Evolutionary conservation across 1,140 invertebrate genomes (phyloP), one percentile per base, ranked within the genome.

Genomic region (Caenorhabditis brenneri): DNA sequence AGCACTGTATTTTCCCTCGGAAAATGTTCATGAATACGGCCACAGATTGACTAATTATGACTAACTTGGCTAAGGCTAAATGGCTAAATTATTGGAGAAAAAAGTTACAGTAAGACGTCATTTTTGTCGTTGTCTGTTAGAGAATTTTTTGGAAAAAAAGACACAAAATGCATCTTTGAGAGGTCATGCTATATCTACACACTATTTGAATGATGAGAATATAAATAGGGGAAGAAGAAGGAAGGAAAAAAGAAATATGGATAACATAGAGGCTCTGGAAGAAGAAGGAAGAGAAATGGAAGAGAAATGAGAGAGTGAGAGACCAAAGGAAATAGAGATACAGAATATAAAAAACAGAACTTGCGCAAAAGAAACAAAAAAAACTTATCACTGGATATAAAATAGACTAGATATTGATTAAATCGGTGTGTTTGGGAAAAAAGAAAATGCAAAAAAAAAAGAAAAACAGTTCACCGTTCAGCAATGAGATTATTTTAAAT

Each of bases 61-160:
- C 65, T 74, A 74, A 74, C 33, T 65, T 65, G 58, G 31, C 58
- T 65, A 65, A 74, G 42, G 36, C 65, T 74, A 74, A 60, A 65
- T 42, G 65, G n/a, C 65, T 74, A 74, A 74, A 46, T 74, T 42
- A 74, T 74, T 74, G 6, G 4, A 55, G 12, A 29, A 29, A n/a
- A 12, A 27, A 55, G 24, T 55, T 24, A 55, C 24, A 55, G 24
- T 15, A 55, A 10, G 24, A 27, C 24, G 22, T 27, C 27, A 55
- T 55, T 27, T 27, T 55, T 12, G 39, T 51, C 24, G 53, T 24
- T 29, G 49, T 55, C 53, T 55, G 53, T 55, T 55, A 55, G 53
- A 29, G n/a, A n/a, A n/a, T n/a, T 27, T 29, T 29, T 27, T 7
- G 9, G 1, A 12, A 27, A 7, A 10, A 27, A n/a, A 55, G 22